These are phyloP conservation scores for Agrochola lota DNA, from an alignment of 2,888 invertebrate genomes.

Conservation along the genomic window DNA sequence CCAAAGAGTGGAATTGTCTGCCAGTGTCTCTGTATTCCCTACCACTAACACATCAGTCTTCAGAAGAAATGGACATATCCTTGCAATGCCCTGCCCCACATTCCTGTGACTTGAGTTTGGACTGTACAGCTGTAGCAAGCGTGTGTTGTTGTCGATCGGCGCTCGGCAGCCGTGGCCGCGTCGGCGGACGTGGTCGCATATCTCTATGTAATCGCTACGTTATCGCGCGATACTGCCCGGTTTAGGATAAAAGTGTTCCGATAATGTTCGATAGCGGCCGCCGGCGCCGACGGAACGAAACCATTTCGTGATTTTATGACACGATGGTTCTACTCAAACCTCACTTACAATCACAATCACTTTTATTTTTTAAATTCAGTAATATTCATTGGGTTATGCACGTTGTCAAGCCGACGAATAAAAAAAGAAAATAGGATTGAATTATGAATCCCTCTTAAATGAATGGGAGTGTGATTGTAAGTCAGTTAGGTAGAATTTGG, in stretches of 20 bases:
- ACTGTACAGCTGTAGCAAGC: too few relatives aligned
- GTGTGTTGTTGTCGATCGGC: background rate
- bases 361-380: conserved; percentile 1
- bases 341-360: background rate
- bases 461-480: too few relatives aligned
- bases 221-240: conserved; percentile 59
- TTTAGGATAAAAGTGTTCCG: conserved; percentile 57
- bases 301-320: conserved; percentile 15
- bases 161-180: conserved; percentile 29
- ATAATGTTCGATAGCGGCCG: conserved; percentile 54
- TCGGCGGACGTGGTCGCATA: conserved; percentile 43
- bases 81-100: background rate
- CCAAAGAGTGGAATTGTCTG: background rate
- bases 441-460: background rate
- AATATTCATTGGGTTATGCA: background rate
- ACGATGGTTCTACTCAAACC: background rate
- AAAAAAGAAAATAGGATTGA: background rate
- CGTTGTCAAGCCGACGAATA: background rate
- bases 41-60: background rate
- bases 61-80: background rate
- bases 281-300: background rate
- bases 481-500: too few relatives aligned
- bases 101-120: too few relatives aligned
- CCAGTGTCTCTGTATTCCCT: too few relatives aligned
- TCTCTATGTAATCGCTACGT: conserved; percentile 53